Base-by-base conservation (phyloP, 2,113 vertebrate species). In the Brienomyrus longianalis region DNA sequence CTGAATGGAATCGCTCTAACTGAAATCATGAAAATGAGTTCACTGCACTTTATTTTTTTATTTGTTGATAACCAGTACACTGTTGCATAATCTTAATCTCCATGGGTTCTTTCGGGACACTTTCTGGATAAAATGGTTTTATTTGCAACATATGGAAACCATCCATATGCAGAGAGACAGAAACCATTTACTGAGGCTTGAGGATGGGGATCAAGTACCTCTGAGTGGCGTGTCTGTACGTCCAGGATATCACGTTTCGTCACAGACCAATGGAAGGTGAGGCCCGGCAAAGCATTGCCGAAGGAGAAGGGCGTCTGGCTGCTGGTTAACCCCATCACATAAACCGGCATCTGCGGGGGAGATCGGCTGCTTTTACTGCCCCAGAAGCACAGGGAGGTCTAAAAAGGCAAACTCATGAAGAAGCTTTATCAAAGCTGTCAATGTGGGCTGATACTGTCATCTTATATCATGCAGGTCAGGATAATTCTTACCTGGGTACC, bases 241-340 rank as follows among this genome's bases (percentile, higher is more conserved):
- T 98, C 97, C 93, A 99, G 93, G 66, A 96, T 95, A 89, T 99
- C 98, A 89, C 97, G 96, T 93, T 98, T 99, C 23, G 95, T 97
- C 91, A 97, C 97, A 45, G 97, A 96, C 98, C 98, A 99, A 86
- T 97, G 96, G 94, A 99, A 99, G 0, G 94, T 96, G 88, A 99
- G 94, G 1, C 96, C 95, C 0, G 98, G 98, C 2, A 97, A 2
- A 0, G 98, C 96, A 2, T 93, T 98, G 47, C 96, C 98, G 87
- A 99, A 99, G 2, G 98, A 97, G 92, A 99, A 99, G n/a, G 98
- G 98, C 1, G 96, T 98, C 93, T 98, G 97, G 88, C 92, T 97
- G 90, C 94, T 98, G 91, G 97, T 98, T 90, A 98, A 95, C 85
- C 98, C 98, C 89, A 97, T 98, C 90, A 99, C 95, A 66, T 97